Percentiles rank a stretch among this genome's conserved stretches.
Evolutionary conservation across 2,797 vertebrate species (phyloP).

Genomic region (Anabas testudineus): DNA sequence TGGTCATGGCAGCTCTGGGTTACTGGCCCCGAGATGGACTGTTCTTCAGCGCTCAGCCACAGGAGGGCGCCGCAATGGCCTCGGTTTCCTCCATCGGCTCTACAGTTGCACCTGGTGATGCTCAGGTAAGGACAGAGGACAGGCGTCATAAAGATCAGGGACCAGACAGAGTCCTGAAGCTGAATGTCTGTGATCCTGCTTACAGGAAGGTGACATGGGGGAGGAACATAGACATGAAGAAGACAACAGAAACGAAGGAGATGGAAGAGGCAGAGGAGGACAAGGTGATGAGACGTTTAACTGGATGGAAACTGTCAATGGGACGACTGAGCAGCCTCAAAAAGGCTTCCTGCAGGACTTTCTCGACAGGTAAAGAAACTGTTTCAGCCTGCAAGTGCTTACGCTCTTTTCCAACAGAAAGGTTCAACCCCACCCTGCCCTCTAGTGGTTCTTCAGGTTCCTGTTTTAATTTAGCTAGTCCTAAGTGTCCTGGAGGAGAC

Average conservation of each 20-base stretch:
- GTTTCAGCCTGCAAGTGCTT: neutral
- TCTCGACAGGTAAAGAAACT: conserved; percentile 82
- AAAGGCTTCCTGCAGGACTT: conserved; percentile 85
- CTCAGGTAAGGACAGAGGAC: conserved; percentile 41
- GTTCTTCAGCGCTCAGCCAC: conserved; percentile 52
- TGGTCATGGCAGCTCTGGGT: conserved; percentile 91
- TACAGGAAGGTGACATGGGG: conserved; percentile 18
- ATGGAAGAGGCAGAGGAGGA: neutral
- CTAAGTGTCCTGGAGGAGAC: neutral
- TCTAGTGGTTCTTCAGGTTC: neutral
- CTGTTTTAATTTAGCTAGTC: neutral
- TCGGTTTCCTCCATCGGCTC: conserved; percentile 21
- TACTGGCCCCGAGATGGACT: conserved; percentile 91
- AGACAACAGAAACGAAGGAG: too few relatives aligned
- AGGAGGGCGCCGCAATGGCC: conserved; percentile 39
- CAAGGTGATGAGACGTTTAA: conserved; percentile 37
- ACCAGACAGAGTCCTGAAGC: neutral
- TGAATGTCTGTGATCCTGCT: neutral
- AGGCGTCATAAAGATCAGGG: neutral
- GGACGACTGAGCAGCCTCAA: conserved; percentile 17
- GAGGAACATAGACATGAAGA: neutral
- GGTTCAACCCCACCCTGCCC: too few relatives aligned
- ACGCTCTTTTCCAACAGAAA: too few relatives aligned
- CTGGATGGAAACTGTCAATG: conserved; percentile 41
- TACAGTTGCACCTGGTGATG: neutral